Percentiles rank a stretch among this genome's conserved stretches.
These are phyloP conservation scores for Tetrapedia diversipes DNA, from an alignment of 2,888 invertebrate genomes.

Conservation along the genomic window DNA sequence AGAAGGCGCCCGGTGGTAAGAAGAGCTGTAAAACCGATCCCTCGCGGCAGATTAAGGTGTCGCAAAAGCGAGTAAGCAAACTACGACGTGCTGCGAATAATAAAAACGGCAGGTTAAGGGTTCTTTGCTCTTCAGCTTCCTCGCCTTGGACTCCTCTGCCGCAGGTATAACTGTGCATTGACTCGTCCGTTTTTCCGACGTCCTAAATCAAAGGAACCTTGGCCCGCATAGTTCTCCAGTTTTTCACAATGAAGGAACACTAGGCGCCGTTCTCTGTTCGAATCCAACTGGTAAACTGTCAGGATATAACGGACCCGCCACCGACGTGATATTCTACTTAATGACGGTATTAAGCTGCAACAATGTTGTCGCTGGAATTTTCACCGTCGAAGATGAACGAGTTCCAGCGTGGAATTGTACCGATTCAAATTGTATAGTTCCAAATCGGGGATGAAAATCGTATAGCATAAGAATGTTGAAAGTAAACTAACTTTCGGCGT, in stretches of 20 bases:
- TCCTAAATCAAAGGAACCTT: conserved; percentile 56
- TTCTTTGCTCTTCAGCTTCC: conserved; percentile 19
- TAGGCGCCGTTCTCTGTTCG: conserved; percentile 40
- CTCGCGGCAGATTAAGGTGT: conserved; percentile 69
- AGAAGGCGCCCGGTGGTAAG: conserved; percentile 61
- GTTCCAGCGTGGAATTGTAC: too few species aligned
- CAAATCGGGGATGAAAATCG: too few species aligned
- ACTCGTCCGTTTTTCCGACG: conserved; percentile 17
- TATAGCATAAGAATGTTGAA: too few species aligned
- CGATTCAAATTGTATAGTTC: too few species aligned
- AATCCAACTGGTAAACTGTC: neutral
- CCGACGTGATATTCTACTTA: conserved; percentile 7
- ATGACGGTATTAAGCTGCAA: conserved; percentile 1
- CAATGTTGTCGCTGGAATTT: neutral
- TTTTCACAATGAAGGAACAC: conserved; percentile 35
- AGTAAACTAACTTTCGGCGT: too few species aligned
- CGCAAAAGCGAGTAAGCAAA: conserved; percentile 63
- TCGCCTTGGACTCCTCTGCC: neutral
- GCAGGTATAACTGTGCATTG: conserved; percentile 54
- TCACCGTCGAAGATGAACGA: too few species aligned
- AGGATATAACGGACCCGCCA: conserved; percentile 12
- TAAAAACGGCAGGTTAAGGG: conserved; percentile 73
- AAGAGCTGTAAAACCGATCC: conserved; percentile 67
- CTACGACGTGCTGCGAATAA: conserved; percentile 67
- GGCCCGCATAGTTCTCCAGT: conserved; percentile 37